Conservation (phyloP, 2,113 vertebrate species). For the Gallinago paraguaiae region DNA sequence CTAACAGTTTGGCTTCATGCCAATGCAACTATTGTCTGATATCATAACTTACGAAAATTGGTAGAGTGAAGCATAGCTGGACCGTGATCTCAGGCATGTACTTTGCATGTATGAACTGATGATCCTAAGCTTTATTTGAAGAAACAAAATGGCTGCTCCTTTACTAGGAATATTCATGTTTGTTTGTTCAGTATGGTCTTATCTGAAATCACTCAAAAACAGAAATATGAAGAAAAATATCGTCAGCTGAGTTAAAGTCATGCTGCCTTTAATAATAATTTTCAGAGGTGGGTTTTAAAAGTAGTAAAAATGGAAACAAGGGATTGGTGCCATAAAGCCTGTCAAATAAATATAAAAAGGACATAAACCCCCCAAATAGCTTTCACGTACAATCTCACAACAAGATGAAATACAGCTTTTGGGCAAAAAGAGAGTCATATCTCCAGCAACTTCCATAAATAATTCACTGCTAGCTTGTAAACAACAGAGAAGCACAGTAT, state of each 20-base stretch:
- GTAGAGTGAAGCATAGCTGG: background rate
- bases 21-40: background rate
- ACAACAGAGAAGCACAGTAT: constrained; percentile 75
- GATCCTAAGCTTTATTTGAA: background rate
- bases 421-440: constrained; percentile 49
- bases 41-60: background rate
- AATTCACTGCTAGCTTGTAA: constrained; percentile 79
- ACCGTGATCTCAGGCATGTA: background rate
- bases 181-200: background rate
- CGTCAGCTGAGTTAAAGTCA: constrained; percentile 2
- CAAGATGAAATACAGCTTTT: constrained; percentile 69
- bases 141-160: constrained; percentile 1
- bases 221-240: constrained; percentile 45
- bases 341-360: constrained; percentile 61
- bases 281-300: constrained; percentile 29
- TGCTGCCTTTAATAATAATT: constrained; percentile 55
- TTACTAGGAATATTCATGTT: constrained; percentile 7
- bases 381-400: constrained; percentile 65
- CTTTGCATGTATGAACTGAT: background rate
- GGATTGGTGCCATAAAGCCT: constrained; percentile 51
- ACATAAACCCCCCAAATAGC: constrained; percentile 30
- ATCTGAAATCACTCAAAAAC: constrained; percentile 24
- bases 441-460: constrained; percentile 73
- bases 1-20: background rate
- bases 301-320: constrained; percentile 62